Base-by-base conservation (phyloP, 2,797 vertebrate genomes). In the Furcifer pardalis region DNA sequence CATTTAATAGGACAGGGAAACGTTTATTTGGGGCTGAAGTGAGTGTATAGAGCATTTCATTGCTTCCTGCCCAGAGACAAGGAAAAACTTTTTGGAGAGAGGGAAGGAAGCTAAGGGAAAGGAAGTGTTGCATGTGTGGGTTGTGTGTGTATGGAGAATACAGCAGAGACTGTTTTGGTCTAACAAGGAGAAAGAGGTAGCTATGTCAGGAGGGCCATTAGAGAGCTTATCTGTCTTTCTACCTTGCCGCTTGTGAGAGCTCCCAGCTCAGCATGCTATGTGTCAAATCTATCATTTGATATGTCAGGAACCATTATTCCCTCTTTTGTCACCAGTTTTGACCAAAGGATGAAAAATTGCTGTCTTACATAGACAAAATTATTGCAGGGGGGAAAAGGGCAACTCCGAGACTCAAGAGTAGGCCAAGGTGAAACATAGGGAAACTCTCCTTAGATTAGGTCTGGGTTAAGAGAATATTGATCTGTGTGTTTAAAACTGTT, bases 391-490 rank as follows among this genome's bases (percentile, higher is more conserved):
- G 46, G 56, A 96, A 96, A 94, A 93, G 93, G 90, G 94, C 95
- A 95, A 91, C 91, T 94, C 92, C 86, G 88, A 95, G 81, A 90
- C 85, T 94, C 86, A 95, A 90, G 93, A 94, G 93, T 84, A 91
- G 93, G 95, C 95, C 96, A 97, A 97, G 97, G 98, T 97, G 97
- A 97, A 97, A 97, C 96, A 95, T 95, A 89, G 96, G 95, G 97
- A 98, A 97, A 96, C 97, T 97, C 96, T 97, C 91, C 94, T 95
- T 96, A 97, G 97, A 98, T 98, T 97, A 98, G 97, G 97, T 97
- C 97, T 96, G 96, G 97, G 98, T 98, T 98, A 98, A 98, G 96
- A 97, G 98, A 98, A 97, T 98, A 99, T 99, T 98, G 98, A 99
- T 98, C 97, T 97, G 97, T 97, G 97, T 97, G 97, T 97, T 97